These are phyloP conservation scores for Geotrypetes seraphini DNA, from an alignment of 2,797 vertebrate genomes.

Conservation along the genomic window DNA sequence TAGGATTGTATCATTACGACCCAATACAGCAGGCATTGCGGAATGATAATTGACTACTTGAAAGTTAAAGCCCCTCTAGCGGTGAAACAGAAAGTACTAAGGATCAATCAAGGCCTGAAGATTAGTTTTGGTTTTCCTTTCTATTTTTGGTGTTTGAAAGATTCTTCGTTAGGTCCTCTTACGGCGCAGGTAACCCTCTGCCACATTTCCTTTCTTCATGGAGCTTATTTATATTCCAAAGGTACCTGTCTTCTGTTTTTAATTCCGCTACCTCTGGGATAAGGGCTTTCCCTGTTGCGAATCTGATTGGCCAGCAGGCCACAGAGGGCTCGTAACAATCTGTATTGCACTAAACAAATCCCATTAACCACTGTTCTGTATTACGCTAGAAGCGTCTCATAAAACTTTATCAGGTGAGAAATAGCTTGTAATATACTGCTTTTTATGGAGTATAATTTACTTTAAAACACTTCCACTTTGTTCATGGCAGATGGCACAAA, in stretches of 20 bases:
- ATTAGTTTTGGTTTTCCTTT: no score
- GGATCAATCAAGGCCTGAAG: background rate
- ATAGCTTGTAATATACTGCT: constrained; percentile 1
- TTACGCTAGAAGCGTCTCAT: constrained; percentile 2
- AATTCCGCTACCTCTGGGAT: background rate
- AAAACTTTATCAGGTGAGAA: constrained; percentile 4
- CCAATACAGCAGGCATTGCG: background rate
- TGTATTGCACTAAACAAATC: constrained; percentile 4
- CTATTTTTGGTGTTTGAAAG: background rate
- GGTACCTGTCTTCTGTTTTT: background rate
- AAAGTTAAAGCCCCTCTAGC: background rate
- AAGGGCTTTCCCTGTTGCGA: background rate
- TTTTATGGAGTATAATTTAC: constrained; percentile 2
- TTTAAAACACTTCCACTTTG: background rate
- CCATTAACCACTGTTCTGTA: constrained; percentile 4
- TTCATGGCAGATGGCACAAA: background rate
- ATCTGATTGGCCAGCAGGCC: background rate
- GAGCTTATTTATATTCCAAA: background rate
- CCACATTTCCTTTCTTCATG: background rate
- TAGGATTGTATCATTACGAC: background rate
- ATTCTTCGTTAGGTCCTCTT: background rate
- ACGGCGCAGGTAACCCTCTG: background rate
- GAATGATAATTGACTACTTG: background rate
- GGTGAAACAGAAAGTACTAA: background rate
- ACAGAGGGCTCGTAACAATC: constrained; percentile 1